Base-by-base conservation (phyloP, 2,797 vertebrate species). In the Staurois parvus region DNA sequence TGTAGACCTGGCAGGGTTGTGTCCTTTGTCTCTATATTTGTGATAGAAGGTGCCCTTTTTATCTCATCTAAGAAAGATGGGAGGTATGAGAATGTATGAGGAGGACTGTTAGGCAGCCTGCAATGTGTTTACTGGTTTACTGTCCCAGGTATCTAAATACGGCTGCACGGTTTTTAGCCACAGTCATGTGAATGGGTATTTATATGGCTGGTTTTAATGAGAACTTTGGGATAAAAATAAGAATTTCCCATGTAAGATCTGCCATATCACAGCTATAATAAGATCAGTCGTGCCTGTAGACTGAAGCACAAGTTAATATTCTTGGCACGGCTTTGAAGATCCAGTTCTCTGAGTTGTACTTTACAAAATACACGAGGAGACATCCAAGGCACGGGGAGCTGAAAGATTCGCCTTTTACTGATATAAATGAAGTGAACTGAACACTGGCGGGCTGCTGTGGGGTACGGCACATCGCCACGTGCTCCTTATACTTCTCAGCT, bases 311-410 rank as follows among this genome's bases (percentile, higher is more conserved):
- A 37, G 37, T 0, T 2, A 87, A 88, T 87, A 81, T 90, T 86
- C 89, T 84, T 77, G 83, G 17, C 87, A 72, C n/a, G 26, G 87
- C 90, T 85, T 87, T 90, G 91, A 91, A 92, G 91, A 92, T 90
- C 87, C 88, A 89, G 91, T 91, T 90, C 85, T 30, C 74, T 24
- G 91, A 88, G 92, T 92, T 89, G 77, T 52, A 86, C 95, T 95
- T 95, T 92, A 95, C 93, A 91, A 88, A 91, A 85, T 77, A 73
- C 37, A 79, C 90, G 87, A 87, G 77, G 88, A 59, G 88, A 89
- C 88, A 88, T 48, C 40, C 9, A 26, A 24, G 59, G 3, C 7
- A 26, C 59, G 26, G 29, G 62, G 26, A 29, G n/a, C 26, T 66
- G 11, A 26, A 26, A 8, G 62, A 66, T 29, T 28, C 12, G 10